A percentile compares a stretch with the other conserved stretches of the same genome.
Evolutionary conservation across 2,888 invertebrate genomes (phyloP).

Genomic region (Meghimatium bilineatum): DNA sequence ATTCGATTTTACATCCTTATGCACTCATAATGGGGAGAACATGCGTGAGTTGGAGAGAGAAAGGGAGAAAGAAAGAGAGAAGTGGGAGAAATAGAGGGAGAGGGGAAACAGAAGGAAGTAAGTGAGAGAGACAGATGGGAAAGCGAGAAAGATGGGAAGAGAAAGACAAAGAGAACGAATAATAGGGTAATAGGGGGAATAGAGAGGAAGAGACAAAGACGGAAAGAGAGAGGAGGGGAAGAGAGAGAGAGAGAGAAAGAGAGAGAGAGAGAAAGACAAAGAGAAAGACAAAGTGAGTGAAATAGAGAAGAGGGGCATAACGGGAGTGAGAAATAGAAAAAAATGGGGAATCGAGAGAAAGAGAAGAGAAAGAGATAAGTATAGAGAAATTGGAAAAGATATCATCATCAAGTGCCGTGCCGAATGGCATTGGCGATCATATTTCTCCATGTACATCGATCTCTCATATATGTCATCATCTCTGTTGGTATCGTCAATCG

Average conservation of each 20-base stretch:
- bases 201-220: neutral
- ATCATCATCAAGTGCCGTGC: too few species aligned
- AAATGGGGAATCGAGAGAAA: neutral
- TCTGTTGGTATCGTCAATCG: too few species aligned
- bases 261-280: neutral
- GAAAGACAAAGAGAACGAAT: neutral
- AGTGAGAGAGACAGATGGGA: neutral
- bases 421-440: too few species aligned
- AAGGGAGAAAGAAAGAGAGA: neutral
- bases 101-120: neutral
- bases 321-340: neutral
- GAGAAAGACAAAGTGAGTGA: neutral
- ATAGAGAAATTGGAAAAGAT: neutral
- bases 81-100: too few species aligned
- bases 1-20: too few species aligned
- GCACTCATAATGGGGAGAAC: neutral
- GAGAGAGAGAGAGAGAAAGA: neutral
- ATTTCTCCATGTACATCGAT: too few species aligned
- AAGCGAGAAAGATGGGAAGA: neutral
- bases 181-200: neutral
- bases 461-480: too few species aligned
- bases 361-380: neutral
- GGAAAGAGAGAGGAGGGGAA: neutral
- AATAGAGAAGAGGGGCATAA: neutral
- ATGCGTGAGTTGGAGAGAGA: neutral